These are phyloP conservation scores for Tachina lurida DNA, from an alignment of 2,888 invertebrate genomes.

Conservation along the genomic window DNA sequence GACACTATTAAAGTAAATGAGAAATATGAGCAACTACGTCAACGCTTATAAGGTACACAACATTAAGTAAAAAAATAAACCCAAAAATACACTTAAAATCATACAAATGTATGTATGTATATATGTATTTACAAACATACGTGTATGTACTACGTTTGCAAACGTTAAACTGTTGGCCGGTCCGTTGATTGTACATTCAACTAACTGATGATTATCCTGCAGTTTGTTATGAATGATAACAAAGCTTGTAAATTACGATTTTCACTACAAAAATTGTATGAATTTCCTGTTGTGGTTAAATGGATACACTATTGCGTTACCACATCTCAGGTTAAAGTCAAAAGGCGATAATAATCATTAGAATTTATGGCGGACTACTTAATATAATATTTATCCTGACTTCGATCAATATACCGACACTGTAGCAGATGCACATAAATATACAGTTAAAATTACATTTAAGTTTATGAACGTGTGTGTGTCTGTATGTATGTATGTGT, in stretches of 20 bases:
- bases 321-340: slow-evolving; percentile 69
- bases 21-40: no score
- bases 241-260: slow-evolving; percentile 41
- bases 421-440: no score
- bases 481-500: no score
- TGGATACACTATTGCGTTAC: neutral
- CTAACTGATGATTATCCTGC: slow-evolving; percentile 48
- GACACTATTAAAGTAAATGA: no score
- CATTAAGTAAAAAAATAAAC: neutral
- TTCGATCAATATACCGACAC: neutral
- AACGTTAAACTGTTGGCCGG: neutral
- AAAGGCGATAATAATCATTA: slow-evolving; percentile 78
- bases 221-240: slow-evolving; percentile 44
- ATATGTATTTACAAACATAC: no score
- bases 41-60: slow-evolving; percentile 6
- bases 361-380: slow-evolving; percentile 79
- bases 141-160: neutral
- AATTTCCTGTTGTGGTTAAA: slow-evolving; percentile 35
- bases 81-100: no score
- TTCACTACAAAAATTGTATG: neutral
- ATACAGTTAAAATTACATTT: no score
- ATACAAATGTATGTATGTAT: neutral
- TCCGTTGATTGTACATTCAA: neutral
- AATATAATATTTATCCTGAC: slow-evolving; percentile 67
- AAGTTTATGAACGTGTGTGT: no score